phyloP scores from a whole-genome alignment of 1,140 invertebrate species.

The Spodoptera litura region DNA sequence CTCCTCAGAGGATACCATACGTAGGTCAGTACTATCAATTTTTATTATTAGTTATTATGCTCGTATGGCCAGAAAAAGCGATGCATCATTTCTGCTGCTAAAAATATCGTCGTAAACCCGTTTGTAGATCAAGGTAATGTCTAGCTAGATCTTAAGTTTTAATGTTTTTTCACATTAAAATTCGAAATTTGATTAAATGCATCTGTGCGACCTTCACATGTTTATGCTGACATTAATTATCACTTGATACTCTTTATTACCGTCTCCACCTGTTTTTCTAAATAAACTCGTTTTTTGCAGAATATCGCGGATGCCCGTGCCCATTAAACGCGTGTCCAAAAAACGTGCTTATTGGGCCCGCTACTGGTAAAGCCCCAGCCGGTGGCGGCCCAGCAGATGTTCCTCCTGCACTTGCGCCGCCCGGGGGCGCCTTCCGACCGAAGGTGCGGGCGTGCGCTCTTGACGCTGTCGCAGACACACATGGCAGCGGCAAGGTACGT shows the following conservation, averaged over 20 bases:
- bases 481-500: slow-evolving; percentile 81
- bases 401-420: slow-evolving; percentile 80
- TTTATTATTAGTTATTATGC: neutral
- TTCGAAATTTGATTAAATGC: too few relatives aligned
- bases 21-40: slow-evolving; percentile 86
- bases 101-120: too few relatives aligned
- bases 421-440: slow-evolving; percentile 81
- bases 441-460: slow-evolving; percentile 80
- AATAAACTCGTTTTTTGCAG: slow-evolving; percentile 59
- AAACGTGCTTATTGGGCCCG: slow-evolving; percentile 98
- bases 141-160: too few relatives aligned
- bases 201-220: too few relatives aligned
- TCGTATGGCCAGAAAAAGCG: too few relatives aligned
- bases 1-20: slow-evolving; percentile 89
- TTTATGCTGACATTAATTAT: too few relatives aligned
- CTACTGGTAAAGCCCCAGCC: slow-evolving; percentile 92
- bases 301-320: slow-evolving; percentile 92
- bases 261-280: slow-evolving; percentile 3
- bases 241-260: too few relatives aligned
- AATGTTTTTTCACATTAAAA: too few relatives aligned
- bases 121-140: too few relatives aligned
- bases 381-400: slow-evolving; percentile 83
- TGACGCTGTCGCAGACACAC: slow-evolving; percentile 74
- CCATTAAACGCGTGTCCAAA: slow-evolving; percentile 97
- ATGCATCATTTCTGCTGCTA: too few relatives aligned